Evolutionary conservation across 2,888 invertebrate species (phyloP), one percentile per base, ranked within the genome.

Genomic region (Drosophila helvetica): DNA sequence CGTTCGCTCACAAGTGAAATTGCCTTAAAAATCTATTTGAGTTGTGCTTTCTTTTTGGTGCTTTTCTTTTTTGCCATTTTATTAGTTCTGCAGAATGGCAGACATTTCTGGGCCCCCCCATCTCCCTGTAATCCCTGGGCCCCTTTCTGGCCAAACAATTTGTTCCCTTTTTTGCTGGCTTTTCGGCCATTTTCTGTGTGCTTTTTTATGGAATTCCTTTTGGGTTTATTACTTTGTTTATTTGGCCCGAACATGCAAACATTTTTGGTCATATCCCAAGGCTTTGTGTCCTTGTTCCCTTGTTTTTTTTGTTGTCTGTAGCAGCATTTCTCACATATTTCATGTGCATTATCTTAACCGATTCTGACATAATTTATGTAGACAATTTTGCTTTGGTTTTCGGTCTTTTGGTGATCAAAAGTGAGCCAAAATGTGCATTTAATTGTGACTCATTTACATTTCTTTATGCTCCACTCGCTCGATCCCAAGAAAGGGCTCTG

Each of bases 1-100:
- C 89, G 84, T 80, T 88, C 76, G 85, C 70, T 85, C 86, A 80
- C 84, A 89, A 90, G 87, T 90, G 89, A 86, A 90, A 89, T 87
- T 88, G 86, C 87, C 38, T 86, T 88, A 80, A 86, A 86, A 86
- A 86, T 86, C 88, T 88, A 79, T 82, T 89, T 83, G 82, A 80
- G 77, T 81, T 75, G 54, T 65, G 77, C 65, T 69, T 84, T 25
- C 55, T 45, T 75, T 66, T 59, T 45, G 10, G 19, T 25, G 59
- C 62, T 52, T 19, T 47, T 25, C 17, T 47, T 42, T 9, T 18
- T 54, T 10, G 17, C 47, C 52, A 18, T 58, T 55, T 75, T 63
- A 68, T 61, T 72, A 62, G 68, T 60, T 68, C 47, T 75, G 73
- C 74, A 58, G 38, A 38, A 67, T 62, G 67, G 54, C 67, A 74